These are phyloP conservation scores for Megaceryle alcyon DNA, from an alignment of 2,797 vertebrate species.

Conservation along the genomic window DNA sequence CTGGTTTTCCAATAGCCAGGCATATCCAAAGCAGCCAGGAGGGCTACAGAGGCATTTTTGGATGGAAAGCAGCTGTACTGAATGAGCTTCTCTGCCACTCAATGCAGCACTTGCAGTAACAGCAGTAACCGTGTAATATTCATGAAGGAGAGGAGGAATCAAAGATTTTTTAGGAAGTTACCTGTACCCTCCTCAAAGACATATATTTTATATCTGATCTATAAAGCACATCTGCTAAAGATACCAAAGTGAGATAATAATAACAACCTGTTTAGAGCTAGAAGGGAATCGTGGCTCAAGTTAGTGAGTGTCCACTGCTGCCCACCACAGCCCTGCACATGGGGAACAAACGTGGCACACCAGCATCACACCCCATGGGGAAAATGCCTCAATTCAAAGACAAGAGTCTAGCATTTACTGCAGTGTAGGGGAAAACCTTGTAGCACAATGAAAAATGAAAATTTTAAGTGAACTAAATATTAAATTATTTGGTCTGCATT, in stretches of 20 bases:
- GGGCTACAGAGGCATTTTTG: not conserved
- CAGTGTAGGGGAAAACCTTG: not conserved
- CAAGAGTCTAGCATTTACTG: not conserved
- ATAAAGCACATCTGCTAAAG: not conserved
- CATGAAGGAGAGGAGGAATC: not conserved
- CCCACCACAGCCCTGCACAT: not conserved
- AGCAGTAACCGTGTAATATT: not conserved
- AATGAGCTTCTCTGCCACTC: not conserved
- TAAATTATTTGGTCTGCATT: not conserved
- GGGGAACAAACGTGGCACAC: not conserved
- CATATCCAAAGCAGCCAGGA: not conserved
- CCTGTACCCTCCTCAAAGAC: not conserved
- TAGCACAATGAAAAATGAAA: not conserved
- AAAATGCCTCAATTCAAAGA: not conserved
- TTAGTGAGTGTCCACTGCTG: accelerated
- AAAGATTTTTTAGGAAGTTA: not conserved
- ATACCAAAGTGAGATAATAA: not conserved
- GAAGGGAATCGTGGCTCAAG: not conserved
- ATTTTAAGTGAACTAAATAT: not conserved
- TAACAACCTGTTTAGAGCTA: not conserved
- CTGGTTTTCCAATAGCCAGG: not conserved
- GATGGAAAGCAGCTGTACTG: not conserved
- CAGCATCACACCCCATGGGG: not conserved
- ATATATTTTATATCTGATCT: not conserved
- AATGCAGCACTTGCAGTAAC: not conserved